Percentiles rank a stretch among this genome's conserved stretches.
These are phyloP conservation scores for Lutjanus erythropterus DNA, from an alignment of 2,113 vertebrate species.

Conservation along the genomic window DNA sequence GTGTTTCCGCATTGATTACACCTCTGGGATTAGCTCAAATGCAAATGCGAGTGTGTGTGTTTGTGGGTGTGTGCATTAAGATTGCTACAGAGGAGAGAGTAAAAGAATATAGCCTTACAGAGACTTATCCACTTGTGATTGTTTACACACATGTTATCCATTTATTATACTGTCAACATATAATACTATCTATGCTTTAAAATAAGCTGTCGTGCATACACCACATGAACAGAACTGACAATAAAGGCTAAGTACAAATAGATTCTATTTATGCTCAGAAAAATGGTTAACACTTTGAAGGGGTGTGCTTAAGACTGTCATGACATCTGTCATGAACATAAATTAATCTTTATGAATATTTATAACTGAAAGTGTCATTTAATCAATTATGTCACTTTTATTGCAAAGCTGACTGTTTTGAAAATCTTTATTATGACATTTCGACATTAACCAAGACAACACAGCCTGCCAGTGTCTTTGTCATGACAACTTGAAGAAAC, in stretches of 20 bases:
- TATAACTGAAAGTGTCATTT: no score
- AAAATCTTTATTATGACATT: no score
- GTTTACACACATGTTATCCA: constrained; percentile 24
- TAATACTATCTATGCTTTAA: neutral
- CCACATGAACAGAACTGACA: neutral
- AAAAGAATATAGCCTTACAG: constrained; percentile 25
- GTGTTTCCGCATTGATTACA: constrained; percentile 84
- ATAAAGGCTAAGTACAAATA: neutral
- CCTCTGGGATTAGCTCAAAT: constrained; percentile 82
- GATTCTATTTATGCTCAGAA: neutral
- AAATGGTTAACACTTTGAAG: no score
- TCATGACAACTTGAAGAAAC: no score
- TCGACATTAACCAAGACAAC: no score
- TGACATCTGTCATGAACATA: no score
- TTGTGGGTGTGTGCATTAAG: constrained; percentile 10
- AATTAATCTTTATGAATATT: no score
- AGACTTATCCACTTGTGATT: constrained; percentile 13
- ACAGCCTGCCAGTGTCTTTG: no score
- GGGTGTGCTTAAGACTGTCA: no score
- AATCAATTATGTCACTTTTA: no score
- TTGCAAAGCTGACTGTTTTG: no score
- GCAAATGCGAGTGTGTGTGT: constrained; percentile 71
- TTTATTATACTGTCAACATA: neutral
- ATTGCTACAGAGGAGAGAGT: constrained; percentile 15
- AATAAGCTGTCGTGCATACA: neutral